phyloP scores from a whole-genome alignment of 2,888 invertebrate species.

The Agelastica alni region DNA sequence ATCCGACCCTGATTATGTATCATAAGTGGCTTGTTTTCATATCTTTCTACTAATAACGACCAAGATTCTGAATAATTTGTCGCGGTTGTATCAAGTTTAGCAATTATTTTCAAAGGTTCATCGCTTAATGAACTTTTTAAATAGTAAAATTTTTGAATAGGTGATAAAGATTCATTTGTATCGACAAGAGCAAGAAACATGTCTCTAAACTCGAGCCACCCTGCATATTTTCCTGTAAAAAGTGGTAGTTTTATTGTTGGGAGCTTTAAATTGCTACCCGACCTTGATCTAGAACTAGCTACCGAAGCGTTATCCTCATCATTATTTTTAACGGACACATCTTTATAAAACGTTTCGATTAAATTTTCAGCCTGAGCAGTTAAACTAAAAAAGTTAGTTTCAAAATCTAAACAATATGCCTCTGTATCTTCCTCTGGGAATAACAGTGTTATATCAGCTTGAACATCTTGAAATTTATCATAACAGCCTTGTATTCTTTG shows the following conservation, averaged over 20 bases:
- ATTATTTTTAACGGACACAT: not conserved
- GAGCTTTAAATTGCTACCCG: not conserved
- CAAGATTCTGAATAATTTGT: not conserved
- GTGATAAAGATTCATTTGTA: constrained; percentile 11
- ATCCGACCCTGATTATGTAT: too few species aligned
- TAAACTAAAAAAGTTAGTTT: not conserved
- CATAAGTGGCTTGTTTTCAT: too few species aligned
- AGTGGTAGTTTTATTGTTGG: constrained; percentile 7
- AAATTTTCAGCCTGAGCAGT: not conserved
- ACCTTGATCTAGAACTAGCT: constrained; percentile 10
- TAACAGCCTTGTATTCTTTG: not conserved
- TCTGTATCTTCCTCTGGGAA: not conserved
- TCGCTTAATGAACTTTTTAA: constrained; percentile 13
- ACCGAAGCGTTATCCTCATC: not conserved
- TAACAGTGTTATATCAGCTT: not conserved
- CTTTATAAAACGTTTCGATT: not conserved
- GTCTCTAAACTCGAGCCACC: constrained; percentile 20
- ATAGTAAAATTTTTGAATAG: constrained; percentile 25
- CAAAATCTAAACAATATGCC: not conserved
- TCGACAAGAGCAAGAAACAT: constrained; percentile 19
- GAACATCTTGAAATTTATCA: not conserved
- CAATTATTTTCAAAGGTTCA: not conserved
- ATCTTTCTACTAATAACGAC: not conserved
- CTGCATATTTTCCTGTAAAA: constrained; percentile 13
- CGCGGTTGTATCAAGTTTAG: not conserved